A percentile compares a stretch with the other conserved stretches of the same genome.
Conservation (phyloP, 2,797 vertebrate genomes). For the Morus bassanus region DNA sequence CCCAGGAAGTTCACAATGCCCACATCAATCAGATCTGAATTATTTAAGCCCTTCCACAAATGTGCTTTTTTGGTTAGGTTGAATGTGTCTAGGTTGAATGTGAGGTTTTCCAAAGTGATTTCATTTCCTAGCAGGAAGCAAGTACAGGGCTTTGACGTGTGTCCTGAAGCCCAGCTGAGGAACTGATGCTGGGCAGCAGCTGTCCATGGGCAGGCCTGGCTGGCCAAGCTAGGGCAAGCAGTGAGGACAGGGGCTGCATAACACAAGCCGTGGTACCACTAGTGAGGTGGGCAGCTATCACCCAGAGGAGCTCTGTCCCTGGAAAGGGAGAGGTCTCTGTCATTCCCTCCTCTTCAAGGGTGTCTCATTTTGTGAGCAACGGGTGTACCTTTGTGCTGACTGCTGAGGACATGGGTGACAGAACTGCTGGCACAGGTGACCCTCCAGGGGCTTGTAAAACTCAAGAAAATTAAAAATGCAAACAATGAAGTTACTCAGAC, state of each 20-base stretch:
- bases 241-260: neutral
- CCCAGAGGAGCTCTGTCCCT: neutral
- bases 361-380: neutral
- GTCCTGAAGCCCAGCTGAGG: neutral
- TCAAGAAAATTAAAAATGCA: neutral
- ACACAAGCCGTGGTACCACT: too few species aligned
- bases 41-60: neutral
- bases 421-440: neutral
- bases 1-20: conserved; percentile 14
- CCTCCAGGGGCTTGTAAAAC: neutral
- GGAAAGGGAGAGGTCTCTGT: neutral
- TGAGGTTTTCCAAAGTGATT: conserved; percentile 16
- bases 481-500: neutral
- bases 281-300: neutral
- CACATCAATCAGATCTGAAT: conserved; percentile 18
- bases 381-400: neutral
- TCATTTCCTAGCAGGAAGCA: conserved; percentile 21
- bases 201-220: neutral
- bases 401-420: neutral
- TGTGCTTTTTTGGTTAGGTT: neutral
- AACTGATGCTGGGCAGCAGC: neutral
- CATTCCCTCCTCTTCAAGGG: neutral
- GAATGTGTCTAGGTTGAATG: neutral
- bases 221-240: fast-evolving
- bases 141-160: neutral